These are phyloP conservation scores for Cyprinella venusta DNA, from an alignment of 2,797 vertebrate species.

Conservation along the genomic window DNA sequence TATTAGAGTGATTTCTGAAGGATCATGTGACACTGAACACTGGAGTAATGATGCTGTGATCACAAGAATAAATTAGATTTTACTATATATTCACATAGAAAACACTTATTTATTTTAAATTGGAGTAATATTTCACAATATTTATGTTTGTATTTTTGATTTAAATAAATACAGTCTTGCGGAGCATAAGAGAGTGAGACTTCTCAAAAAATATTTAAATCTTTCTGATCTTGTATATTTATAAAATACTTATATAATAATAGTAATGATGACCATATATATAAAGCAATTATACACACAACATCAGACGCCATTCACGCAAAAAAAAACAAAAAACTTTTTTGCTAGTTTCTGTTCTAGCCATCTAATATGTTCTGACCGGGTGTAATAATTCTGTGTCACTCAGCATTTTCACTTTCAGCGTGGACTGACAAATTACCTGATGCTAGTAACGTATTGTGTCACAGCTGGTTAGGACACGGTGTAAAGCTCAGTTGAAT, in stretches of 20 bases:
- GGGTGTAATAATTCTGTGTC: not conserved
- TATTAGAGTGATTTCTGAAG: not conserved
- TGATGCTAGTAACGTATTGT: not conserved
- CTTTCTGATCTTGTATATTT: not conserved
- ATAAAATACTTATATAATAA: not conserved
- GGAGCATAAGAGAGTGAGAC: not conserved
- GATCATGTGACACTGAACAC: not conserved
- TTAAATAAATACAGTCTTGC: not conserved
- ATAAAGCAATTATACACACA: not conserved
- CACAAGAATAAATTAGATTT: not conserved
- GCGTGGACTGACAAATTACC: conserved; percentile 3
- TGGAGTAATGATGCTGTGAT: not conserved
- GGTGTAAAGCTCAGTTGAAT: conserved; percentile 14
- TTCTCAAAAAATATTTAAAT: not conserved
- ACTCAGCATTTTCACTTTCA: conserved; percentile 11
- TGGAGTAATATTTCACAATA: not conserved
- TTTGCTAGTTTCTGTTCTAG: not conserved
- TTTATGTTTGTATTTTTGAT: not conserved
- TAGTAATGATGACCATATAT: not conserved
- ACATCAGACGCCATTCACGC: not conserved
- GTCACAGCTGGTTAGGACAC: conserved; percentile 1
- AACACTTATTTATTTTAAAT: not conserved
- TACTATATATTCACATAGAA: not conserved
- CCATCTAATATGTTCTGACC: not conserved
- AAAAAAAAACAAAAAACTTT: not conserved